phyloP scores from a whole-genome alignment of 2,888 invertebrate genomes.

The Phalera bucephala region DNA sequence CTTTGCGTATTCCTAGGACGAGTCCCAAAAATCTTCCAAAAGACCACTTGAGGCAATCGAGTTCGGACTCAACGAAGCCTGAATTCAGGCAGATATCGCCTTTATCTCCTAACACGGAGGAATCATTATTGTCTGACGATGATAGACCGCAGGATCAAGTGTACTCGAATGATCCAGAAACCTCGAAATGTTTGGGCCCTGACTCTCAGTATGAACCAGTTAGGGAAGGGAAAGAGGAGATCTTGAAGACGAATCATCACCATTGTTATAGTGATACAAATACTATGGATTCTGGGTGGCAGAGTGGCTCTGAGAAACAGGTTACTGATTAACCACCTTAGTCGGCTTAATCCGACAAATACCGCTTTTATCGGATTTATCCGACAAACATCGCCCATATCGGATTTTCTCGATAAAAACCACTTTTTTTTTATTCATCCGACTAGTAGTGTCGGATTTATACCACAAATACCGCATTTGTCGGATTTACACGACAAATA shows the following conservation, averaged over 20 bases:
- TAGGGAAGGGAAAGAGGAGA: conserved; percentile 62
- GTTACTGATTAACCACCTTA: conserved; percentile 66
- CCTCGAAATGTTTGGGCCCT: conserved; percentile 63
- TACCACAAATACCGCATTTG: not conserved
- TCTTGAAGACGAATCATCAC: conserved; percentile 68
- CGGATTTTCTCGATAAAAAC: conserved; percentile 1
- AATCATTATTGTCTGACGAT: conserved; percentile 68
- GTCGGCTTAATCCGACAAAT: conserved; percentile 1
- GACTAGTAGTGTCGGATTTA: conserved; percentile 2
- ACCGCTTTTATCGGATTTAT: no score
- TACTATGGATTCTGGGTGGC: conserved; percentile 88
- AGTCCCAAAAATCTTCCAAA: conserved; percentile 56
- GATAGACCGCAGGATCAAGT: conserved; percentile 51
- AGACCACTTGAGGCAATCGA: conserved; percentile 56
- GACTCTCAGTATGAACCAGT: conserved; percentile 73
- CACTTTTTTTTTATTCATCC: no score
- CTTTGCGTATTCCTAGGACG: conserved; percentile 53
- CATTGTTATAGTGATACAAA: conserved; percentile 83
- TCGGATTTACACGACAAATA: no score
- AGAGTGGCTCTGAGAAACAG: conserved; percentile 85
- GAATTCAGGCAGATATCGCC: conserved; percentile 65
- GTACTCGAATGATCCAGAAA: conserved; percentile 65
- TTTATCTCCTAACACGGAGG: conserved; percentile 70
- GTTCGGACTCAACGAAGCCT: conserved; percentile 50
- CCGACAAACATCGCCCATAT: no score